Conservation (phyloP, 2,888 invertebrate species). For the Polia nebulosa region DNA sequence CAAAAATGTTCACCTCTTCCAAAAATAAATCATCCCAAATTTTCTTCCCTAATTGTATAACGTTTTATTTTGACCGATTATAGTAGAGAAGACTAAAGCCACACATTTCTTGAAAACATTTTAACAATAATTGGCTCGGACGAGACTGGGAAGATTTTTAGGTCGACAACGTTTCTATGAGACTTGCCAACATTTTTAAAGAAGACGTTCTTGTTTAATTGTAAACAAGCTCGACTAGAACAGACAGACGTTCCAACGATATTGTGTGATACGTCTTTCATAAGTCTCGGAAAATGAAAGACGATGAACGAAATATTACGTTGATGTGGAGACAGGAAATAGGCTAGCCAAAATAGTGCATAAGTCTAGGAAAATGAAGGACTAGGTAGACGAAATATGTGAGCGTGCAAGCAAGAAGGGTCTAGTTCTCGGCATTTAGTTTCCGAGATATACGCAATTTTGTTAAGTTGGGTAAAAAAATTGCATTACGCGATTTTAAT, state of each 20-base stretch:
- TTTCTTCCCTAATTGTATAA: conserved; percentile 42
- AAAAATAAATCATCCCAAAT: neutral
- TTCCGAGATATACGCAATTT: too few species aligned
- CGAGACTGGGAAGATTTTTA: conserved; percentile 62
- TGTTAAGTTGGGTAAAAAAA: too few species aligned
- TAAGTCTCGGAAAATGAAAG: conserved; percentile 13
- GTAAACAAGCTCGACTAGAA: conserved; percentile 53
- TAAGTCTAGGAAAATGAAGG: too few species aligned
- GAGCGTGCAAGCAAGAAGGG: too few species aligned
- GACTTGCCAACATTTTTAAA: conserved; percentile 64
- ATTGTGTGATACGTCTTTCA: conserved; percentile 47
- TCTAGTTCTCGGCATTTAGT: too few species aligned
- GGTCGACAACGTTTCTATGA: conserved; percentile 62
- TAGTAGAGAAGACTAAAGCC: conserved; percentile 36
- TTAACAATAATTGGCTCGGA: conserved; percentile 63
- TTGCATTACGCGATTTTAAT: too few species aligned
- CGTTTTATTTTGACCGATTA: conserved; percentile 42
- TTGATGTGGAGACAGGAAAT: neutral
- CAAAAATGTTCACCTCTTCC: conserved; percentile 4
- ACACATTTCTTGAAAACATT: conserved; percentile 58
- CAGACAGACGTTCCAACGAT: conserved; percentile 44
- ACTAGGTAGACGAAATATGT: too few species aligned
- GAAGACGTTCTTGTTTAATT: conserved; percentile 57
- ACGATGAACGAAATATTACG: neutral
- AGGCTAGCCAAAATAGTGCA: neutral